Base-by-base conservation (phyloP, 2,113 vertebrate genomes). In the Salvelinus alpinus region DNA sequence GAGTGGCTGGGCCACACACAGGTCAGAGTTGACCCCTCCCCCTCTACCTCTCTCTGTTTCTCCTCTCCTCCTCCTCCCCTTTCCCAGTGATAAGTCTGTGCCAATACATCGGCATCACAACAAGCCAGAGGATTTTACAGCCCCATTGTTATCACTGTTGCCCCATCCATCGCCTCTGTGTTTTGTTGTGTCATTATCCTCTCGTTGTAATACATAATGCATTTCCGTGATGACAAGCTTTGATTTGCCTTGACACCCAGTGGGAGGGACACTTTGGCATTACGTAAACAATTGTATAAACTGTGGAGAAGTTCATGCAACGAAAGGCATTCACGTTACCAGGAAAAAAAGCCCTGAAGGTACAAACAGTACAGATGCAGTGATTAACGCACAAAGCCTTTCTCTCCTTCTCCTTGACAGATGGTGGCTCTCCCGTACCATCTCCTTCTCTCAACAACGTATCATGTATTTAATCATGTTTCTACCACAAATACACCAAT, bases 291-390 rank as follows among this genome's bases (percentile, higher is more conserved):
- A 24, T 73, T 83, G 69, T 13, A 75, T 54, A 44, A 84, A 60
- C 27, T 34, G 20, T 62, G 59, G 22, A 59, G 38, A 75, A 34
- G 16, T 73, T 65, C 60, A 48, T 71, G 77, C 68, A 1, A 62
- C 38, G 51, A 47, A 70, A 87, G 79, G 64, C 73, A 18, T 68
- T 31, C 59, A 62, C 1, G 44, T 86, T 83, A 62, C 78, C 75
- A 81, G 75, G 25, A 66, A 73, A 2, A 14, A 79, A 25, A n/a
- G 31, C 64, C 76, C 48, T 70, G 72, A 78, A 87, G 84, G 80
- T 83, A 86, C 70, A 82, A 85, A 85, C 74, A 73, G 71, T 88
- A 86, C 91, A 92, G 88, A 87, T 90, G 90, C 86, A 70, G 81
- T 73, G 85, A 90, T 91, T 83, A 84, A 90, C 88, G 84, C 86